Evolutionary conservation across 53 echinoderm and acorn worm species (phyloP).

Genomic region (Apostichopus leukothele): DNA sequence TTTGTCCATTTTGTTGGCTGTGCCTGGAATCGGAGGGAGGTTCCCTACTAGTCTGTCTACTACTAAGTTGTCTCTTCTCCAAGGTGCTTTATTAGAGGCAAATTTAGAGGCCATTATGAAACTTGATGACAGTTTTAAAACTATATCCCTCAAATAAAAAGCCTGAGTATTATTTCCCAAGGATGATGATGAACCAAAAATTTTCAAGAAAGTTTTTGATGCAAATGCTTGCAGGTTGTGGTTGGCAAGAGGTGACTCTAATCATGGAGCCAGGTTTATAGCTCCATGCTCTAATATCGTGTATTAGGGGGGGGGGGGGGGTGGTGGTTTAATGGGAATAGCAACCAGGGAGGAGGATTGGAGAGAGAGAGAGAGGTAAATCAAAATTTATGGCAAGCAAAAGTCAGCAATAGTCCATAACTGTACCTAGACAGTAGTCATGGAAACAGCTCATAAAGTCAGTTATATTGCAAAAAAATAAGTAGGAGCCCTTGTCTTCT

Average conservation of each 20-base stretch:
- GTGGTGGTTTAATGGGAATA: neutral
- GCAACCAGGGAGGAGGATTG: neutral
- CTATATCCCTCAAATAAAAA: neutral
- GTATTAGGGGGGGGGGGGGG: neutral
- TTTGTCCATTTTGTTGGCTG: neutral
- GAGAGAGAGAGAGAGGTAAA: neutral
- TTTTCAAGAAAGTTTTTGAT: neutral
- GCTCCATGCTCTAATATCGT: neutral
- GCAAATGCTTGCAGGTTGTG: neutral
- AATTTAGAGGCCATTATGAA: slow-evolving; percentile 24
- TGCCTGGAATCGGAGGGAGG: neutral
- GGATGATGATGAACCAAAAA: neutral
- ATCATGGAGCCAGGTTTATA: too few relatives aligned
- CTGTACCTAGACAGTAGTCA: too few relatives aligned
- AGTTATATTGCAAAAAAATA: too few relatives aligned
- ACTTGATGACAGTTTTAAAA: slow-evolving; percentile 38
- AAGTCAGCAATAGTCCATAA: neutral
- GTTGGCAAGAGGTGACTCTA: neutral
- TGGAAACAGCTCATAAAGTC: too few relatives aligned
- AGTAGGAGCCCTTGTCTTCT: too few relatives aligned
- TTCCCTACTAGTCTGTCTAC: neutral
- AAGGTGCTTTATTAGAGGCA: slow-evolving; percentile 21
- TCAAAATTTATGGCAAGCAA: neutral
- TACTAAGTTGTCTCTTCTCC: neutral
- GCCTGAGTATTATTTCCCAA: neutral